Evolutionary conservation across 92 coral and sea anemone species (phyloP).

Genomic region (Actinernus sp.): DNA sequence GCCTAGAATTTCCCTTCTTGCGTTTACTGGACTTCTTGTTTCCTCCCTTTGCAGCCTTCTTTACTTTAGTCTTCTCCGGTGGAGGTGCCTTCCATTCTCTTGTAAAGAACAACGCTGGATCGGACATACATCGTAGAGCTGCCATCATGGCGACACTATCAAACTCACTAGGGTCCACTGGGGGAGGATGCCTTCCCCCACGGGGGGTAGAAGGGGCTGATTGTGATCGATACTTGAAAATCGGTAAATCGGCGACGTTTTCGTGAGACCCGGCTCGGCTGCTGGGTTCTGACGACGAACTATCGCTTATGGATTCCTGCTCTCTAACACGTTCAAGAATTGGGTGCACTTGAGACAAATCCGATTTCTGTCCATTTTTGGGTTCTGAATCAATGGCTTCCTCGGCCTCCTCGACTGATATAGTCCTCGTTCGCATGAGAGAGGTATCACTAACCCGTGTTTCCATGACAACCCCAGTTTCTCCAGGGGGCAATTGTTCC

Average conservation of each 20-base stretch:
- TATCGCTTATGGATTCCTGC: conserved; percentile 22
- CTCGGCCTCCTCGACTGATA: conserved; percentile 76
- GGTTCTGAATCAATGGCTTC: conserved; percentile 88
- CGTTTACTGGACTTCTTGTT: conserved; percentile 35
- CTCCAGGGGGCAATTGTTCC: conserved; percentile 80
- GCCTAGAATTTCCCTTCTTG: conserved; percentile 18
- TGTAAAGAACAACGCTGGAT: conserved; percentile 79
- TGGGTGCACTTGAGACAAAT: conserved; percentile 24
- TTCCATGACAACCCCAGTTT: not conserved
- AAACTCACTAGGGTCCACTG: conserved; percentile 58
- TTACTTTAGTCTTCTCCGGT: conserved; percentile 12
- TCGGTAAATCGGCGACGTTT: conserved; percentile 20
- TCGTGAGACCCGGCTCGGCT: conserved; percentile 77
- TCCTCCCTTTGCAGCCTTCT: conserved; percentile 38
- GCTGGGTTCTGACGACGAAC: conserved; percentile 56
- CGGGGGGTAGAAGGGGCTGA: conserved; percentile 99
- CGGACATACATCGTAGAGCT: conserved; percentile 81
- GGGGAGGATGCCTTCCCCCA: conserved; percentile 89
- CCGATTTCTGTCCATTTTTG: conserved; percentile 17
- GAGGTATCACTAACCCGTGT: conserved; percentile 15
- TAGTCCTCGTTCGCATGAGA: conserved; percentile 36
- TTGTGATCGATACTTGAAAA: conserved; percentile 41
- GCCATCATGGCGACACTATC: conserved; percentile 61
- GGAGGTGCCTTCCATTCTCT: conserved; percentile 37
- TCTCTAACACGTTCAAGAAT: conserved; percentile 25